Evolutionary conservation across 30 jellyfish, hydroid and myxozoan species (phyloP), one percentile per base, ranked within the genome.

Genomic region (Mastigias papua): DNA sequence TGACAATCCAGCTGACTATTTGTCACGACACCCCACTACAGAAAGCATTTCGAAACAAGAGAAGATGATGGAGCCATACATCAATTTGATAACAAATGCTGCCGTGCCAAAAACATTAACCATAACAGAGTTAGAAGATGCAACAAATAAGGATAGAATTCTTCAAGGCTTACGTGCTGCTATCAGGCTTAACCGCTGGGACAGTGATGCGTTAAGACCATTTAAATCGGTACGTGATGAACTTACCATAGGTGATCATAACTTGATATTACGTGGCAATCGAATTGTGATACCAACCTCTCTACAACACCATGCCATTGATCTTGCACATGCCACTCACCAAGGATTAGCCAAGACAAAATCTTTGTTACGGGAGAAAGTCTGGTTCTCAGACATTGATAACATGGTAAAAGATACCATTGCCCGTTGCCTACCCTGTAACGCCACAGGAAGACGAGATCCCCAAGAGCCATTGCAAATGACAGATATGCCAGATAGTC

Each of bases 301-400:
- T 4, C 78, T 66, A 4, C 42, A 25, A 66, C 26, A 66, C 9
- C 13, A 25, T 7, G 78, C 78, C 5, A 29, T 66, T 10, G 48
- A 66, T 29, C 42, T 66, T 29, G 78, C 78, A 15, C 78, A 66
- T 8, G 78, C 42, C 48, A 8, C 42, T 66, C 78, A 66, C 54
- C 94, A 77, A 63, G 96, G 96, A 5, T 1, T 79, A 49, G 82
- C 49, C 17, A 69, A 80, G 58, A 88, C 82, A 3, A 68, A 80
- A 32, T 8, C 67, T 22, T 28, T 68, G 51, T 5, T 54, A 81
- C 30, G 81, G 21, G 74, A 65, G 34, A 61, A 82, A 25, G 75
- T 88, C 31, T 86, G 96, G 93, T 86, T 73, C 34, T 93, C 96
- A 0, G 77, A 50, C 69, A 37, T 86, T 11, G 93, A 76, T 34